Conservation (phyloP, 92 coral and sea anemone genomes). For the Siderastrea siderea region DNA sequence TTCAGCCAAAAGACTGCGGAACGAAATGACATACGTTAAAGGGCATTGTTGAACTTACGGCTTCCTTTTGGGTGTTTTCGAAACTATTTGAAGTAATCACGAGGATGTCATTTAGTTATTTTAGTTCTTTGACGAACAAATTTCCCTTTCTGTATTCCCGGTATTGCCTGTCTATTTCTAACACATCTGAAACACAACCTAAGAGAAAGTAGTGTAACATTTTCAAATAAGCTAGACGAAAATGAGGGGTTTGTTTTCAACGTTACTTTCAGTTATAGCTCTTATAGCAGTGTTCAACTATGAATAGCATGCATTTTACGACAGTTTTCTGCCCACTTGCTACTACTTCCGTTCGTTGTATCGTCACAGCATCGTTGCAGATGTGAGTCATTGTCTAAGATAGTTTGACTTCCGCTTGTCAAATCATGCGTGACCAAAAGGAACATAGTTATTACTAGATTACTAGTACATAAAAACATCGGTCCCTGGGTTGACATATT, state of each 20-base stretch:
- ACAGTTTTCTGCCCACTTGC: not conserved
- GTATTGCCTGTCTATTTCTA: not conserved
- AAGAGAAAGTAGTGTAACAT: not conserved
- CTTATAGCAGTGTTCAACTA: not conserved
- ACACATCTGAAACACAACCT: not conserved
- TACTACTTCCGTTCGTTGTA: not conserved
- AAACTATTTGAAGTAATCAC: conserved; percentile 18
- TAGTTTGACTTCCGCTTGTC: conserved; percentile 6
- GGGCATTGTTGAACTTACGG: not conserved
- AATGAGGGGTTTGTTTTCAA: not conserved
- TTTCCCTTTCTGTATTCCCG: not conserved
- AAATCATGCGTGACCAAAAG: not conserved
- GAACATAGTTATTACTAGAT: too few relatives aligned
- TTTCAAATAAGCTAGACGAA: not conserved
- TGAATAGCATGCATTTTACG: not conserved
- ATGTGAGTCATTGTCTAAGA: not conserved
- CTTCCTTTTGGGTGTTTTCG: conserved; percentile 40
- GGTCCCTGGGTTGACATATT: too few relatives aligned
- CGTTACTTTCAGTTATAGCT: not conserved
- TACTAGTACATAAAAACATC: too few relatives aligned
- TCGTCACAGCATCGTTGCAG: conserved; percentile 15
- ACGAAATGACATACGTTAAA: not conserved
- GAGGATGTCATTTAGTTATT: not conserved
- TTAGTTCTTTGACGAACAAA: not conserved
- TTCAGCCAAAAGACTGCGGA: not conserved